Percentiles rank a stretch among this genome's conserved stretches.
phyloP scores from a whole-genome alignment of 1,140 invertebrate species.

The Drosophila pseudoananassae region DNA sequence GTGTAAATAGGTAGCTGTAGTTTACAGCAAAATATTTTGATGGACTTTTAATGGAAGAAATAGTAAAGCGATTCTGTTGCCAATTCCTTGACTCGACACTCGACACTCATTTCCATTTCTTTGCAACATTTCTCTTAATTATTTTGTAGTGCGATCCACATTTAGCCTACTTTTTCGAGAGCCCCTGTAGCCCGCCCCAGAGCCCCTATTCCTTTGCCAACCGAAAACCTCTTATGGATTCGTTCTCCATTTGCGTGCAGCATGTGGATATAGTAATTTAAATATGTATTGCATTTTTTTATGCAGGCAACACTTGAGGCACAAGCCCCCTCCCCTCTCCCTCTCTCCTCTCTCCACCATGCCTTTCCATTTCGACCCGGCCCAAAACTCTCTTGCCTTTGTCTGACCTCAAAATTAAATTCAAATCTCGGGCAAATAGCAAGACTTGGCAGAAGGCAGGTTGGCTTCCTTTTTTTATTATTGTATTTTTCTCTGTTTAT shows the following conservation, averaged over 20 bases:
- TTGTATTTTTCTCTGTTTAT: conserved; percentile 13
- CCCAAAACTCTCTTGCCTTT: conserved; percentile 34
- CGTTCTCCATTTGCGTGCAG: conserved; percentile 65
- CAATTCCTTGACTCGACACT: conserved; percentile 19
- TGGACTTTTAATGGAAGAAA: neutral
- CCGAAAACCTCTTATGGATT: conserved; percentile 12
- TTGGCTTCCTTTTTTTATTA: neutral
- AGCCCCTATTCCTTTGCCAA: conserved; percentile 22
- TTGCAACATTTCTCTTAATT: conserved; percentile 60
- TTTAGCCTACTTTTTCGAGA: conserved; percentile 68
- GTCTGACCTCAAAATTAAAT: conserved; percentile 80
- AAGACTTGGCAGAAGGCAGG: conserved; percentile 48
- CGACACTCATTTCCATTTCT: conserved; percentile 39
- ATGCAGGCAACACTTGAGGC: conserved; percentile 67
- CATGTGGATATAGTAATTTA: conserved; percentile 76
- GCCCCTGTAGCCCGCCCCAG: neutral
- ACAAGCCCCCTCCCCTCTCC: conserved; percentile 21
- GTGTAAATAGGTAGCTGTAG: conserved; percentile 5
- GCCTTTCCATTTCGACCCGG: neutral
- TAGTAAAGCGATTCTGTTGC: conserved; percentile 17
- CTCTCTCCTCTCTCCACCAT: neutral
- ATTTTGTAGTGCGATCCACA: conserved; percentile 61
- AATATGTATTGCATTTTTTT: conserved; percentile 81
- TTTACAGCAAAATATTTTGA: neutral
- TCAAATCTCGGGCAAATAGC: conserved; percentile 75